Evolutionary conservation across 2,113 vertebrate species (phyloP).

Genomic region (Lamprologus callipterus): DNA sequence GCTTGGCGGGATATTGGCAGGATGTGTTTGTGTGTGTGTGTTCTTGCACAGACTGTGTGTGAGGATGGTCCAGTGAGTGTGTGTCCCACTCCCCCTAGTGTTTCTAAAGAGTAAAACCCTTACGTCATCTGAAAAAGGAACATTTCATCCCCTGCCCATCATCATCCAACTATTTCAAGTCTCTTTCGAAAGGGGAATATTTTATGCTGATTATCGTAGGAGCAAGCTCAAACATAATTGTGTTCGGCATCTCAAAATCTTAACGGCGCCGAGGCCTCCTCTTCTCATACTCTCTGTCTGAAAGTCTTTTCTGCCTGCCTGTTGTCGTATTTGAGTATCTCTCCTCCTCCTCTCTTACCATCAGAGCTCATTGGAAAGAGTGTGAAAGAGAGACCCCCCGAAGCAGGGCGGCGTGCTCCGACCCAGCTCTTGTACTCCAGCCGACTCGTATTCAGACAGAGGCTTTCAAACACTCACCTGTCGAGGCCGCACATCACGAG

Average conservation of each 20-base stretch:
- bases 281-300: not conserved
- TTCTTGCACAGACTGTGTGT: slow-evolving; percentile 12
- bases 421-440: slow-evolving; percentile 17
- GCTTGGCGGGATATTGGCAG: slow-evolving; percentile 27
- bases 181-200: slow-evolving; percentile 8
- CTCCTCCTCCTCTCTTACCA: slow-evolving; percentile 11
- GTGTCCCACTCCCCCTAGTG: slow-evolving; percentile 66
- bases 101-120: slow-evolving; percentile 46
- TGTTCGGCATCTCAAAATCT: not conserved
- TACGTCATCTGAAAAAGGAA: slow-evolving; percentile 53
- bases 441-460: slow-evolving; percentile 34
- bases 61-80: slow-evolving; percentile 30
- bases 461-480: slow-evolving; percentile 58
- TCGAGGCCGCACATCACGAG: not conserved
- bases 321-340: slow-evolving; percentile 40
- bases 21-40: not conserved
- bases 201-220: slow-evolving; percentile 17
- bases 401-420: slow-evolving; percentile 36
- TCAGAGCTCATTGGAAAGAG: slow-evolving; percentile 24
- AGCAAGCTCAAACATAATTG: not conserved
- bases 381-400: not conserved
- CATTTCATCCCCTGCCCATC: not conserved
- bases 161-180: slow-evolving; percentile 26
- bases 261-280: not conserved
- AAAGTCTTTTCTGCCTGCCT: not conserved